phyloP scores from a whole-genome alignment of 2,888 invertebrate species.

The Drosophila melanocephala region DNA sequence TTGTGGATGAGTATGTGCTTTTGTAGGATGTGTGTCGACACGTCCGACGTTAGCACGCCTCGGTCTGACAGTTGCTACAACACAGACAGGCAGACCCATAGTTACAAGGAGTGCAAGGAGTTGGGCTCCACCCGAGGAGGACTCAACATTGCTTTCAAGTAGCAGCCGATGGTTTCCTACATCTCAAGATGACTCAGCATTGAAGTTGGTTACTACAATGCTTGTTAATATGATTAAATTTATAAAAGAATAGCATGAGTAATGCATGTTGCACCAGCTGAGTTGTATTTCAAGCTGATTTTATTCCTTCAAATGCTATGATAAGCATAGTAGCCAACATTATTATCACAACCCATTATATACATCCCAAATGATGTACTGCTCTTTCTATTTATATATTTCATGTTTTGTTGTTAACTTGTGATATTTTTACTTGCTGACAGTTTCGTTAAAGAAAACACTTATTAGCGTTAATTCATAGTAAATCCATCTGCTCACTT shows the following conservation, averaged over 20 bases:
- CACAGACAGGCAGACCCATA: conserved; percentile 8
- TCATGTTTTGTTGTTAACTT: not conserved
- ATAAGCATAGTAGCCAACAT: not conserved
- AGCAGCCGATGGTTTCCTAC: conserved; percentile 7
- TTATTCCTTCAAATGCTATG: not conserved
- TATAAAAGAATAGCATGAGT: not conserved
- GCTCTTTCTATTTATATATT: not conserved
- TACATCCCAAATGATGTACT: not conserved
- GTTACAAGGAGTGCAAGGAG: not conserved
- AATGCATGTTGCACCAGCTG: not conserved
- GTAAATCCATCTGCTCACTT: not conserved
- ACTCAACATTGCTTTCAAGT: conserved; percentile 16
- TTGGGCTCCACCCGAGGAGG: not conserved
- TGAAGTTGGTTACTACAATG: not conserved
- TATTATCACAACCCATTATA: not conserved
- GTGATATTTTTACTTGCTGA: not conserved
- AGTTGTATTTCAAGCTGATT: not conserved
- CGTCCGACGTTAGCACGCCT: conserved; percentile 33
- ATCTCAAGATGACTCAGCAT: conserved; percentile 1
- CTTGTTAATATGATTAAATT: conserved; percentile 22
- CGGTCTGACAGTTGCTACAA: conserved; percentile 45
- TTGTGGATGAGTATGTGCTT: not conserved
- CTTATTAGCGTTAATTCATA: not conserved
- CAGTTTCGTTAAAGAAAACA: no score
- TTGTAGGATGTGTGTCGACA: conserved; percentile 29